A percentile compares a stretch with the other conserved stretches of the same genome.
phyloP scores from a whole-genome alignment of 2,797 vertebrate genomes.

The Harpagifer antarcticus region DNA sequence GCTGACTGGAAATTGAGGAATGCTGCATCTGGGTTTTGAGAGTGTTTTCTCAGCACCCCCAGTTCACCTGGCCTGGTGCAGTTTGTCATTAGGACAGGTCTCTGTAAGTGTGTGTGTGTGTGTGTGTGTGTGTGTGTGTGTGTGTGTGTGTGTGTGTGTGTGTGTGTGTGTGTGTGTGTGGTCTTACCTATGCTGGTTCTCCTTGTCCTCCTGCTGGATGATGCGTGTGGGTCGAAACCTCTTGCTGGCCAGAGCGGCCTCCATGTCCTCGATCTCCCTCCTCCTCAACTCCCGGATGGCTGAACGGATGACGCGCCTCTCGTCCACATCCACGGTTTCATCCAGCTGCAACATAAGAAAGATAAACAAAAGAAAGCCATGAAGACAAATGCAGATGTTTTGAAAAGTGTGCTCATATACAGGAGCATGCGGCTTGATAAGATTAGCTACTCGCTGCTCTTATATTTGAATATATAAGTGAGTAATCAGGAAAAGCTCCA shows the following conservation, averaged over 20 bases:
- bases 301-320: slow-evolving; percentile 92
- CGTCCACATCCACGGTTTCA: slow-evolving; percentile 91
- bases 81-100: slow-evolving; percentile 43
- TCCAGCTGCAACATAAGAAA: slow-evolving; percentile 86
- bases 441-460: slow-evolving; percentile 21
- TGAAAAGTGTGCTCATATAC: background rate
- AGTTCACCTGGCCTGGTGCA: slow-evolving; percentile 33
- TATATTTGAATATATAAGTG: slow-evolving; percentile 23
- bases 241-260: slow-evolving; percentile 93
- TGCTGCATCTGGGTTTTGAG: slow-evolving; percentile 47
- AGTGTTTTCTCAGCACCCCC: slow-evolving; percentile 45
- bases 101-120: background rate
- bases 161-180: background rate
- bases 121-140: too few relatives aligned
- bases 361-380: slow-evolving; percentile 6
- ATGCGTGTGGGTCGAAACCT: slow-evolving; percentile 89
- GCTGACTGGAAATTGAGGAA: slow-evolving; percentile 34
- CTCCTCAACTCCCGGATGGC: slow-evolving; percentile 93
- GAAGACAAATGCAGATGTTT: slow-evolving; percentile 1
- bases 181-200: slow-evolving; percentile 92
- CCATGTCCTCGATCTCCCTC: slow-evolving; percentile 92
- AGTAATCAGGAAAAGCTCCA: background rate
- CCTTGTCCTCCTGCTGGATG: slow-evolving; percentile 91
- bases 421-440: slow-evolving; percentile 26
- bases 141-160: background rate